Evolutionary conservation across 2,888 invertebrate genomes (phyloP).

Genomic region (Epirrhoe tristata): DNA sequence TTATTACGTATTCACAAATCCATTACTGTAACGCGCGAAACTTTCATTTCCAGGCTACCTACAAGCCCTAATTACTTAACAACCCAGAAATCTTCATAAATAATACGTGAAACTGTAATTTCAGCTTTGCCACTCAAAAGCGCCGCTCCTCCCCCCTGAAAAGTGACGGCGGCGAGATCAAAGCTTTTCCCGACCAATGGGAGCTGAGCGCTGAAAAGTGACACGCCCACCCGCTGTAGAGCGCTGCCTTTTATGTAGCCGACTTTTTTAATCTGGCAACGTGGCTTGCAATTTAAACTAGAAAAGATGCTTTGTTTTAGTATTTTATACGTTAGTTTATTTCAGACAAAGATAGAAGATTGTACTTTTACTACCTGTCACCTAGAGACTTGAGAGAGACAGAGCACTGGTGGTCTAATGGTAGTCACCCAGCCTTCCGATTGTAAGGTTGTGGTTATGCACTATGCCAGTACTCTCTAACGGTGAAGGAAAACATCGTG

Average conservation of each 20-base stretch:
- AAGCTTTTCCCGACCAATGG: conserved; percentile 65
- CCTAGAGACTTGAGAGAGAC: too few relatives aligned
- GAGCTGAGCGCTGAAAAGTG: conserved; percentile 73
- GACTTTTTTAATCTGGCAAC: conserved; percentile 41
- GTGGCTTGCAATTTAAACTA: neutral
- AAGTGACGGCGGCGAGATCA: conserved; percentile 67
- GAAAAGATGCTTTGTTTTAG: neutral
- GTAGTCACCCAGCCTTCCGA: too few relatives aligned
- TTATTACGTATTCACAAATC: neutral
- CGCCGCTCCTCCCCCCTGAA: conserved; percentile 68
- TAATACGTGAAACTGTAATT: conserved; percentile 52
- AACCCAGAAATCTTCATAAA: conserved; percentile 51
- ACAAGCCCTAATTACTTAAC: conserved; percentile 39
- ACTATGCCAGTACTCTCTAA: too few relatives aligned
- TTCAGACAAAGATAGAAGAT: neutral
- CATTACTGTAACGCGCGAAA: neutral
- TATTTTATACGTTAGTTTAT: neutral
- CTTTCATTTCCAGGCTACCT: neutral
- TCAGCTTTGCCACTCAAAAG: conserved; percentile 69
- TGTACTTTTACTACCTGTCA: too few relatives aligned
- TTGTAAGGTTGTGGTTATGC: too few relatives aligned
- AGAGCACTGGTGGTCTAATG: too few relatives aligned
- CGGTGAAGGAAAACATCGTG: too few relatives aligned
- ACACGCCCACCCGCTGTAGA: conserved; percentile 81
- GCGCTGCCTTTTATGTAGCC: conserved; percentile 66